phyloP scores from a whole-genome alignment of 2,888 invertebrate genomes.

The Rotaria socialis region DNA sequence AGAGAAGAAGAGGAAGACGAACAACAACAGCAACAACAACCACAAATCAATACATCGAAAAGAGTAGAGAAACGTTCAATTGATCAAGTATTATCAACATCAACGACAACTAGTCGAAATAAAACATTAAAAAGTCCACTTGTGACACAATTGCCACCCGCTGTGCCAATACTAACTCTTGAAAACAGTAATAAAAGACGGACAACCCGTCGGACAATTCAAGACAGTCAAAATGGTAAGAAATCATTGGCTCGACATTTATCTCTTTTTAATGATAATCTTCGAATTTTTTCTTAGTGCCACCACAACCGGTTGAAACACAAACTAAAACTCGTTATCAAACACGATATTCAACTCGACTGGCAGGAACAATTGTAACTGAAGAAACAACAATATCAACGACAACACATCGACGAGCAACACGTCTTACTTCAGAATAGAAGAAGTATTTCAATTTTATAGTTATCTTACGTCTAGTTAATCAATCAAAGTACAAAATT shows the following conservation, averaged over 20 bases:
- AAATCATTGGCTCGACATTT: background rate
- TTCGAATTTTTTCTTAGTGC: background rate
- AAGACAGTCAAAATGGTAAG: background rate
- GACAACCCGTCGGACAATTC: background rate
- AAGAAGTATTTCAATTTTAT: background rate
- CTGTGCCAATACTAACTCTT: background rate
- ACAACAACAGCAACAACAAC: background rate
- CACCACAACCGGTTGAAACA: background rate
- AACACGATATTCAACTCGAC: background rate
- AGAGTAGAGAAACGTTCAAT: background rate
- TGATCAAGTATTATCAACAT: background rate
- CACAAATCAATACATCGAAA: background rate
- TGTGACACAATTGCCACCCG: background rate
- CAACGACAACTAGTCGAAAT: background rate
- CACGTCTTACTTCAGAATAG: slow-evolving; percentile 2
- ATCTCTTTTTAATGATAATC: background rate
- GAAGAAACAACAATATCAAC: background rate
- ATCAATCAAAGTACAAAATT: no score
- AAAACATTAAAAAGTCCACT: background rate
- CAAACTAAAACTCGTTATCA: background rate
- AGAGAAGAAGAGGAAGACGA: background rate
- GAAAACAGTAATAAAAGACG: background rate
- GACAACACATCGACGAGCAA: background rate
- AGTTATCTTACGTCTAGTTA: no score
- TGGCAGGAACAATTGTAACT: background rate